Evolutionary conservation across 2,113 vertebrate genomes (phyloP).

Genomic region (Benitochromis conjunctus): DNA sequence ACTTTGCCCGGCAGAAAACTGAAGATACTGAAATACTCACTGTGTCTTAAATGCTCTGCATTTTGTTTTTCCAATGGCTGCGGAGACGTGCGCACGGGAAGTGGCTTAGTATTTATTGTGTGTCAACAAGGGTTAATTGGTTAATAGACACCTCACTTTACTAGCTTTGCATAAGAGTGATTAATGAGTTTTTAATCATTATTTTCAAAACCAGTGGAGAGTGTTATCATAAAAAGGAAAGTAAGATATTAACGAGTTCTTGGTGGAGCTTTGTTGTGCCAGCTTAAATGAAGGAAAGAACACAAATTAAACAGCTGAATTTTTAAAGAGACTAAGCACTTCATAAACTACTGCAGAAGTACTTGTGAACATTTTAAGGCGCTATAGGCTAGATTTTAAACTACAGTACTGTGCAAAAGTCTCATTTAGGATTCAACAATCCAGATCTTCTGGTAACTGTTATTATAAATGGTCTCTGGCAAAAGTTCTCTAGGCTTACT

Average conservation of each 20-base stretch:
- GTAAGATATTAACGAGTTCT: conserved; percentile 1
- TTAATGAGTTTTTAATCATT: background rate
- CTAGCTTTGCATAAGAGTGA: background rate
- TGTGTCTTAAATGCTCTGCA: background rate
- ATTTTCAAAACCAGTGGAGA: background rate
- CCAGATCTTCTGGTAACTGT: background rate
- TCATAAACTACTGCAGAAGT: background rate
- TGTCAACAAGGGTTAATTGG: background rate
- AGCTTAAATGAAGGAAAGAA: conserved; percentile 4
- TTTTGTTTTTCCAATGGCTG: background rate
- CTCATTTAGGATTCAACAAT: background rate
- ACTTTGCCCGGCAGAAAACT: conserved; percentile 4
- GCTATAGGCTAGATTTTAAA: background rate
- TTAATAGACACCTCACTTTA: background rate
- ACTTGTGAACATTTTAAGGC: background rate
- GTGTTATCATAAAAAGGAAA: background rate
- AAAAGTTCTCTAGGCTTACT: background rate
- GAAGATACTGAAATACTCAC: background rate
- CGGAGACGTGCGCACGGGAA: background rate
- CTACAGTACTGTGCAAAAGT: background rate
- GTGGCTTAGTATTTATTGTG: background rate
- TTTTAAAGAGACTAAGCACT: background rate
- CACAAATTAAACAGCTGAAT: background rate
- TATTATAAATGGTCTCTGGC: background rate
- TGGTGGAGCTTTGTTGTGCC: background rate